Percentiles rank a stretch among this genome's conserved stretches.
phyloP scores from a whole-genome alignment of 2,113 vertebrate species.

The Brachyhypopomus gauderio region DNA sequence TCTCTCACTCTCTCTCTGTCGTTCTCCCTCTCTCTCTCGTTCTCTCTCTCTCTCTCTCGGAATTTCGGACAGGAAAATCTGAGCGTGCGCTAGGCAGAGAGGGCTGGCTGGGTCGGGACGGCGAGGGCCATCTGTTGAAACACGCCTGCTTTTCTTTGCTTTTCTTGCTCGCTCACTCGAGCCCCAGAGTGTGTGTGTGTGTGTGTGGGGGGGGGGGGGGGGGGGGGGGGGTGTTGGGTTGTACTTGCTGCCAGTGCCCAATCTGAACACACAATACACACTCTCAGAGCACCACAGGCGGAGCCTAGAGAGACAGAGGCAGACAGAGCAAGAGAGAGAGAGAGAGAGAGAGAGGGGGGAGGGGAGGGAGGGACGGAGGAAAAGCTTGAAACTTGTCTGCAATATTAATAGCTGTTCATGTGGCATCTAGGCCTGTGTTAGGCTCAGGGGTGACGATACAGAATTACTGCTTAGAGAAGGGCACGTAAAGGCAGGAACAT shows the following conservation, averaged over 20 bases:
- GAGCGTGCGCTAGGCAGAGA: constrained; percentile 46
- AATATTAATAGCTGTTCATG: constrained; percentile 47
- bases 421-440: constrained; percentile 31
- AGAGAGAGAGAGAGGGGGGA: constrained; percentile 26
- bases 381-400: constrained; percentile 41
- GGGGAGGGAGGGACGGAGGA: not conserved
- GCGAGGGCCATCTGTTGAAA: constrained; percentile 76
- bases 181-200: too few species aligned
- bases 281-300: constrained; percentile 56
- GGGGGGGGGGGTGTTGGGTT: constrained; percentile 41
- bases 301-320: constrained; percentile 50
- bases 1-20: constrained; percentile 41
- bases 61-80: constrained; percentile 27
- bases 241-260: constrained; percentile 58
- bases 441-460: constrained; percentile 4
- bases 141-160: constrained; percentile 64
- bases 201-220: not conserved
- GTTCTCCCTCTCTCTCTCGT: constrained; percentile 23
- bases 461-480: constrained; percentile 19
- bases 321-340: constrained; percentile 23
- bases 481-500: not conserved
- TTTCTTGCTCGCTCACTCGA: constrained; percentile 56
- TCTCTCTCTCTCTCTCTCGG: constrained; percentile 40
- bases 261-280: constrained; percentile 59
- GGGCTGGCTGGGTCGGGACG: constrained; percentile 63